These are phyloP conservation scores for Daubentonia madagascariensis DNA, from an alignment of 2,113 vertebrate genomes.

Conservation along the genomic window DNA sequence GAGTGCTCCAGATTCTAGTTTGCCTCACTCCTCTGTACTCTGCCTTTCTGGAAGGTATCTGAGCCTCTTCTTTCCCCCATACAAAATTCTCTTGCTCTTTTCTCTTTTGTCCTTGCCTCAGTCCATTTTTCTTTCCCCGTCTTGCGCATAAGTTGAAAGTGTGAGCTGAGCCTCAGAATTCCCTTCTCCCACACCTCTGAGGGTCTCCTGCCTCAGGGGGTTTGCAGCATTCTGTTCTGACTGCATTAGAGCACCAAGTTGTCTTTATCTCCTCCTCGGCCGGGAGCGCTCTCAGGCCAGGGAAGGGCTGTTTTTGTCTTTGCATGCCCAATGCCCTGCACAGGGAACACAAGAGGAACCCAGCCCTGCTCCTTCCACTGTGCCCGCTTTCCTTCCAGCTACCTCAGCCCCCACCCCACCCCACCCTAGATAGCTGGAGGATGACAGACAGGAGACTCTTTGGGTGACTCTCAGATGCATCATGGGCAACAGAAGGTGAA, in stretches of 20 bases:
- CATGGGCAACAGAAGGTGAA: not conserved
- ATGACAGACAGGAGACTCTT: constrained; percentile 60
- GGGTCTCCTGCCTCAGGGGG: not conserved
- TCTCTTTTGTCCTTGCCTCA: not conserved
- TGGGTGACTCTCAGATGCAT: constrained; percentile 7
- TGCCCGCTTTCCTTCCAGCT: not conserved
- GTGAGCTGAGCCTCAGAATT: not conserved
- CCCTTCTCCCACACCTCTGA: not conserved
- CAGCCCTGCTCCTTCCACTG: not conserved
- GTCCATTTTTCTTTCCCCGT: not conserved
- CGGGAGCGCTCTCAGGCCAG: not conserved
- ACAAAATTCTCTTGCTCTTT: not conserved
- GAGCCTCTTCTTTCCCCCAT: not conserved
- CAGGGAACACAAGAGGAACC: not conserved
- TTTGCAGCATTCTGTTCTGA: not conserved
- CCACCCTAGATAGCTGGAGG: not conserved
- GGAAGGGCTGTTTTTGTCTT: not conserved
- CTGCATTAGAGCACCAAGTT: not conserved
- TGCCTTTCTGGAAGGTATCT: not conserved
- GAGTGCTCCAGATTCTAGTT: not conserved
- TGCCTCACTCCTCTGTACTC: not conserved
- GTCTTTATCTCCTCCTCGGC: not conserved
- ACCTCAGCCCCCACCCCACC: too few relatives aligned
- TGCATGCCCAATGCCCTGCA: not conserved
- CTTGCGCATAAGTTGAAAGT: not conserved